Conservation (phyloP, 1,140 invertebrate species). For the Habropoda laboriosa region DNA sequence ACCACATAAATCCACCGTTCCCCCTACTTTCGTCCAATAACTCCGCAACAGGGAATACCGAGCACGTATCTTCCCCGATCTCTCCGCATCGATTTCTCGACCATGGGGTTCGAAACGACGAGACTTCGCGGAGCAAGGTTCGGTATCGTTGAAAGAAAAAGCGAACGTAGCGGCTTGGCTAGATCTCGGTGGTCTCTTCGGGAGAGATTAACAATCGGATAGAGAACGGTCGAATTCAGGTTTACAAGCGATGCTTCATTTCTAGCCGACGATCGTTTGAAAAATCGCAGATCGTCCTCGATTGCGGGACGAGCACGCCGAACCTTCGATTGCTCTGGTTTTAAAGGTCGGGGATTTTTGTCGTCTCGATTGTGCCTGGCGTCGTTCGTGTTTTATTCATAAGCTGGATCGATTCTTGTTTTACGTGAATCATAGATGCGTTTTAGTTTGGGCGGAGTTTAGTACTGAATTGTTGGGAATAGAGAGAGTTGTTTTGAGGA, state of each 20-base stretch:
- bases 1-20: slow-evolving; percentile 40
- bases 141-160: not conserved
- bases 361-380: not conserved
- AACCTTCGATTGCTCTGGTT: not conserved
- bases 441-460: not conserved
- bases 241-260: not conserved
- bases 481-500: too few relatives aligned
- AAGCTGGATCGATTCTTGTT: not conserved
- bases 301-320: not conserved
- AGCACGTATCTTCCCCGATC: slow-evolving; percentile 27
- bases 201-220: slow-evolving; percentile 33
- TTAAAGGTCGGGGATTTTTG: not conserved
- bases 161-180: too few relatives aligned
- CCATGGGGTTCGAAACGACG: slow-evolving; percentile 3
- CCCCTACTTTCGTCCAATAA: slow-evolving; percentile 25
- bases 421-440: too few relatives aligned
- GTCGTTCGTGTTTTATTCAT: not conserved
- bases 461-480: too few relatives aligned
- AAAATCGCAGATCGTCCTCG: not conserved
- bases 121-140: not conserved
- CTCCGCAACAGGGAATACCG: slow-evolving; percentile 22
- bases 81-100: slow-evolving; percentile 36
- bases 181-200: not conserved
- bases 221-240: not conserved
- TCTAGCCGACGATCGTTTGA: not conserved